Evolutionary conservation across 1,140 invertebrate species (phyloP).

Genomic region (Manduca sexta): DNA sequence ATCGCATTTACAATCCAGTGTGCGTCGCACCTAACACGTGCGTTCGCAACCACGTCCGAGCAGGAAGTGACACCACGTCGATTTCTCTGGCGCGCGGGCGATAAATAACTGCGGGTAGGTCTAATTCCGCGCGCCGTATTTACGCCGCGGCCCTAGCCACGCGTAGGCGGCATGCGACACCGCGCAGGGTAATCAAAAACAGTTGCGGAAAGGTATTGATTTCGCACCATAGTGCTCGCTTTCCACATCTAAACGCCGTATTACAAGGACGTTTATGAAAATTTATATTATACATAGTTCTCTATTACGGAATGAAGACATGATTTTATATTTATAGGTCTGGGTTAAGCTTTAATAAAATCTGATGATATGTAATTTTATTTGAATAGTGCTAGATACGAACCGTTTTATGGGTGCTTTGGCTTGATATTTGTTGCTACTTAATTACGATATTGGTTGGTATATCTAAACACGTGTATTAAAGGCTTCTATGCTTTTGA

Average conservation of each 20-base stretch:
- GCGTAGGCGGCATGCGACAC: slow-evolving; percentile 40
- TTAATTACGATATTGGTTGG: no score
- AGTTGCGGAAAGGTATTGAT: slow-evolving; percentile 17
- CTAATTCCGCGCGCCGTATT: slow-evolving; percentile 60
- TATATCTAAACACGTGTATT: no score
- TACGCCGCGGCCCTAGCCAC: slow-evolving; percentile 36
- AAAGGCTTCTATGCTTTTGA: no score
- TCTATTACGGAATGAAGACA: no score
- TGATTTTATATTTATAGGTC: no score
- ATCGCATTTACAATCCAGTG: no score
- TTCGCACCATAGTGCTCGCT: slow-evolving; percentile 2
- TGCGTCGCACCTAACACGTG: slow-evolving; percentile 10
- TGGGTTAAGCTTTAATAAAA: no score
- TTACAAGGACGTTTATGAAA: not conserved
- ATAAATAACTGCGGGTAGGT: slow-evolving; percentile 61
- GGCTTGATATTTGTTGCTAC: no score
- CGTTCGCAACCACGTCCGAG: slow-evolving; percentile 33
- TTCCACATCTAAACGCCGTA: not conserved
- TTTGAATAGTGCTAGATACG: no score
- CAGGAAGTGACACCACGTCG: slow-evolving; percentile 53
- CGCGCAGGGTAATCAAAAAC: slow-evolving; percentile 17
- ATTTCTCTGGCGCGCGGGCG: slow-evolving; percentile 42
- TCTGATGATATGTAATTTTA: no score
- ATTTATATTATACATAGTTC: not conserved
- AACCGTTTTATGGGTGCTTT: no score